Evolutionary conservation across 2,113 vertebrate species (phyloP).

Genomic region (Dipodomys merriami): DNA sequence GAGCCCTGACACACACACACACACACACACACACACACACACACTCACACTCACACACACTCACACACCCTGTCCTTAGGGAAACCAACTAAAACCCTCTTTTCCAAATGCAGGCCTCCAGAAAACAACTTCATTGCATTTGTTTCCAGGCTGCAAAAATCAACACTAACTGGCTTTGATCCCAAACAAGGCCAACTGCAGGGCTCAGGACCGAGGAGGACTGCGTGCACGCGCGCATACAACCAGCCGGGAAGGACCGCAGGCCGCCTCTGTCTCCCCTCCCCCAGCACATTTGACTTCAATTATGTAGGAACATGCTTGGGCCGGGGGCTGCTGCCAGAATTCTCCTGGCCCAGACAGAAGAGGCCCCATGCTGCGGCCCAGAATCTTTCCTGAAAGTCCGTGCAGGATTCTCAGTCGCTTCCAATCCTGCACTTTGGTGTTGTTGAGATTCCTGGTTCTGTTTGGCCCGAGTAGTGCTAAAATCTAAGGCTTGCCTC

Average conservation of each 20-base stretch:
- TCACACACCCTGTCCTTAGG: slow-evolving; percentile 61
- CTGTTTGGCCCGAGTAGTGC: neutral
- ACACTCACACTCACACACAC: no score
- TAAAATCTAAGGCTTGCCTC: neutral
- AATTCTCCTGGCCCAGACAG: neutral
- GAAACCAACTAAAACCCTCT: slow-evolving; percentile 3
- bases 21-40: no score
- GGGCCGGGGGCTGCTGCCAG: slow-evolving; percentile 65
- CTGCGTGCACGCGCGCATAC: neutral
- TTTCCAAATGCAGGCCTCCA: slow-evolving; percentile 48
- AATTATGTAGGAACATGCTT: slow-evolving; percentile 66
- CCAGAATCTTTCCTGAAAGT: slow-evolving; percentile 71
- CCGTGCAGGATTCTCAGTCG: neutral
- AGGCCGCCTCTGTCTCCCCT: neutral
- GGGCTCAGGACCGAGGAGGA: neutral
- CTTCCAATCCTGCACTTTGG: slow-evolving; percentile 68
- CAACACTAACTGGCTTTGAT: slow-evolving; percentile 67
- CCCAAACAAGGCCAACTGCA: slow-evolving; percentile 59
- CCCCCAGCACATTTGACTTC: slow-evolving; percentile 64
- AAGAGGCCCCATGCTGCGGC: slow-evolving; percentile 55
- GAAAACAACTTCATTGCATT: slow-evolving; percentile 61
- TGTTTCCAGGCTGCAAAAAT: slow-evolving; percentile 60
- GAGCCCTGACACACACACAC: neutral
- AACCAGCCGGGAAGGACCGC: neutral
- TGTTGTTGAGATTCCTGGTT: slow-evolving; percentile 63